Evolutionary conservation across 2,797 vertebrate species (phyloP).

Genomic region (Chaenodraco wilsoni): DNA sequence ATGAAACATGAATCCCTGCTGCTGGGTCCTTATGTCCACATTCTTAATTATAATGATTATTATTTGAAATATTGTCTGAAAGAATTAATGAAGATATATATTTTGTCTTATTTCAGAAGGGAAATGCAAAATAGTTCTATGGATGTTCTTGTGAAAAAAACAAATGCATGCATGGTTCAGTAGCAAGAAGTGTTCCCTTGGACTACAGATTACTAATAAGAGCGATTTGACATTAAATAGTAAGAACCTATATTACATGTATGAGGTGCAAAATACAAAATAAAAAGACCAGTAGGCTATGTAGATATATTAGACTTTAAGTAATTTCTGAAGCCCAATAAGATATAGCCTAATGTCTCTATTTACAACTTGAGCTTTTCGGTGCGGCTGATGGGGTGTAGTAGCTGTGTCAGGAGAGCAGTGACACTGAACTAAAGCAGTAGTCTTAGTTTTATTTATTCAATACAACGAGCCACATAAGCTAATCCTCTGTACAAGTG

Average conservation of each 20-base stretch:
- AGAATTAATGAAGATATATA: constrained; percentile 19
- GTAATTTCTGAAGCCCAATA: no score
- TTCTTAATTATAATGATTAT: constrained; percentile 25
- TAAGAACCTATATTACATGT: no score
- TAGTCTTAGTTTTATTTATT: not conserved
- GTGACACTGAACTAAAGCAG: not conserved
- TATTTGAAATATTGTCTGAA: constrained; percentile 29
- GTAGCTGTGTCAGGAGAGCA: not conserved
- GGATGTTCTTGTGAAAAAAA: not conserved
- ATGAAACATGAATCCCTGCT: constrained; percentile 34
- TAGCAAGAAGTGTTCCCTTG: no score
- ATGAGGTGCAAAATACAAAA: no score
- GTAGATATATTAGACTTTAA: no score
- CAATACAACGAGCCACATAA: not conserved
- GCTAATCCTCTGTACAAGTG: not conserved
- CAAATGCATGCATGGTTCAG: no score
- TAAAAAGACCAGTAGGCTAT: no score
- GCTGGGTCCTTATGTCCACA: constrained; percentile 28
- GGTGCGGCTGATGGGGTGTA: not conserved
- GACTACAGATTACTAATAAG: no score
- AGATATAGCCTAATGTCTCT: no score
- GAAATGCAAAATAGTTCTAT: not conserved
- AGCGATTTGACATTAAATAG: no score
- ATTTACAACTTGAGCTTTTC: not conserved
- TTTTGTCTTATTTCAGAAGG: not conserved